Percentiles rank a stretch among this genome's conserved stretches.
Evolutionary conservation across 2,797 vertebrate genomes (phyloP).

Genomic region (Gallinago solitaria): DNA sequence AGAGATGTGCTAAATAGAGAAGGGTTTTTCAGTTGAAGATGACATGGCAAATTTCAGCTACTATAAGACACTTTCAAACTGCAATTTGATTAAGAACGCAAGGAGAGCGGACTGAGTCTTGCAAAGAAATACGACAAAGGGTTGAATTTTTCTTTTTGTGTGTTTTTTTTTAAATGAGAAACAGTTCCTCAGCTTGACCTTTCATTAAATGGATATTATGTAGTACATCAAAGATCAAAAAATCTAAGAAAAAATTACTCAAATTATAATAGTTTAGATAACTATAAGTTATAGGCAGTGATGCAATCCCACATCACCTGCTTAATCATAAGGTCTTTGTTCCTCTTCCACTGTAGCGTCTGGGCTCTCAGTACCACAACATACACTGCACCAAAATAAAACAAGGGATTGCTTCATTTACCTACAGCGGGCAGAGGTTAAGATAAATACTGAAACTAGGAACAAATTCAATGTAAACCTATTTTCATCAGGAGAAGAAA

Average conservation of each 20-base stretch:
- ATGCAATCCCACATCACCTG: background rate
- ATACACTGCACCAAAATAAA: background rate
- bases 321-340: background rate
- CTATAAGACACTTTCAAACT: background rate
- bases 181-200: background rate
- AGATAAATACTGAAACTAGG: background rate
- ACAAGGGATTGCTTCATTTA: background rate
- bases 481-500: background rate
- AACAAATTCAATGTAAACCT: background rate
- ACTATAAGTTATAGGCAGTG: background rate
- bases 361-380: background rate
- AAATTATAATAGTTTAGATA: background rate
- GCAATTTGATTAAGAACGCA: background rate
- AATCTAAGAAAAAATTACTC: background rate
- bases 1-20: background rate
- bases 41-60: background rate
- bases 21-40: background rate
- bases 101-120: background rate
- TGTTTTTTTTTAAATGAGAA: background rate
- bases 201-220: background rate
- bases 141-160: background rate
- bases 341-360: background rate
- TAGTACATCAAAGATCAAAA: background rate
- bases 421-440: background rate
- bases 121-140: background rate